Conservation (phyloP, 2,888 invertebrate species). For the Labia minor region DNA sequence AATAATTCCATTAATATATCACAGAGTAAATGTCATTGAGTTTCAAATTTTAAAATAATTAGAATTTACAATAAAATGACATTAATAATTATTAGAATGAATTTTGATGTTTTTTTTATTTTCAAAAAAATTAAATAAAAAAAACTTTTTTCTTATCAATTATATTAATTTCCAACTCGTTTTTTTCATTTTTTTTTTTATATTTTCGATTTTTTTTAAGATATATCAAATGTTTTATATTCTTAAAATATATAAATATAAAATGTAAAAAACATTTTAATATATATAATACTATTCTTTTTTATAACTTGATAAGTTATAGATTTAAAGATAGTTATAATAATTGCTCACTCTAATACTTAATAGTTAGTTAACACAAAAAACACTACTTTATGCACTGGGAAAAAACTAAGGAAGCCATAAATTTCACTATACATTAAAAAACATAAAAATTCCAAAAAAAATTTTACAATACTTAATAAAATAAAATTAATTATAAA, state of each 20-base stretch:
- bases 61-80: too few species aligned
- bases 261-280: slow-evolving; percentile 7
- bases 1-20: too few species aligned
- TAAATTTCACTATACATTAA: not conserved
- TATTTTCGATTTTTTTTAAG: not conserved
- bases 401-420: slow-evolving; percentile 4
- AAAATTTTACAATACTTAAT: not conserved
- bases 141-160: not conserved
- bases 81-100: too few species aligned
- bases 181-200: not conserved
- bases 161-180: not conserved
- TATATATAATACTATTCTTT: not conserved
- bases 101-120: too few species aligned
- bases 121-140: not conserved
- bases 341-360: slow-evolving; percentile 13
- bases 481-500: slow-evolving; percentile 2
- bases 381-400: slow-evolving; percentile 4
- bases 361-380: not conserved
- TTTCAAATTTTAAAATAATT: too few species aligned
- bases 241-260: slow-evolving; percentile 6
- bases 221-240: not conserved
- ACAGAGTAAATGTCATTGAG: too few species aligned
- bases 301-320: slow-evolving; percentile 1
- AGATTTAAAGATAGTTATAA: not conserved
- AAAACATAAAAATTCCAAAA: not conserved